These are phyloP conservation scores for Tanytarsus gracilentus DNA, from an alignment of 2,888 invertebrate genomes.

Conservation along the genomic window DNA sequence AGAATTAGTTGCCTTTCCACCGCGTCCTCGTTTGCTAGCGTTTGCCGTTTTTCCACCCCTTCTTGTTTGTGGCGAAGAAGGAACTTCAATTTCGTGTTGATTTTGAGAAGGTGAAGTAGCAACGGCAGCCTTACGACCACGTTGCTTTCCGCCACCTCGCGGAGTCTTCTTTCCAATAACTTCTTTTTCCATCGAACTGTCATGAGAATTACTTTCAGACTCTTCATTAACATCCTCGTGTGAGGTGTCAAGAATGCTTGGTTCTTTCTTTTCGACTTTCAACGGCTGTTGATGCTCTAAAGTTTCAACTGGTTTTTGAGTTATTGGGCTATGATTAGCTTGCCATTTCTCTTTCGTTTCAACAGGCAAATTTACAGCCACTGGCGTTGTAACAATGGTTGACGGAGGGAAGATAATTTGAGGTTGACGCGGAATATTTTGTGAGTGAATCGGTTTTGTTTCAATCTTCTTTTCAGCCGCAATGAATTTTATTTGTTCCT, in stretches of 20 bases:
- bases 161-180: neutral
- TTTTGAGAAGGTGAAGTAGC: neutral
- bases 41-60: slow-evolving; percentile 42
- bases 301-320: neutral
- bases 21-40: slow-evolving; percentile 35
- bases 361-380: neutral
- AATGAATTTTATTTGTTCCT: slow-evolving; percentile 30
- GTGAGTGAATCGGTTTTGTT: neutral
- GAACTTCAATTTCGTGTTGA: neutral
- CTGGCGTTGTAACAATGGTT: slow-evolving; percentile 33
- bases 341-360: slow-evolving; percentile 18
- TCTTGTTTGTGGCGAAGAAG: slow-evolving; percentile 43
- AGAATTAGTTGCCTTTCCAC: slow-evolving; percentile 41
- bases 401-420: slow-evolving; percentile 38
- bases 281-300: neutral
- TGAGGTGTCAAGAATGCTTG: slow-evolving; percentile 29
- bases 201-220: slow-evolving; percentile 36
- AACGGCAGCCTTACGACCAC: slow-evolving; percentile 7
- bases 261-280: slow-evolving; percentile 14
- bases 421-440: slow-evolving; percentile 37
- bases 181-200: slow-evolving; percentile 31
- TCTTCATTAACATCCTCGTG: slow-evolving; percentile 36
- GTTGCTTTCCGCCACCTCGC: slow-evolving; percentile 10
- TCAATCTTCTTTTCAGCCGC: neutral
- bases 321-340: slow-evolving; percentile 4